phyloP scores from a whole-genome alignment of 2,113 vertebrate genomes.

The Hypanus sabinus region DNA sequence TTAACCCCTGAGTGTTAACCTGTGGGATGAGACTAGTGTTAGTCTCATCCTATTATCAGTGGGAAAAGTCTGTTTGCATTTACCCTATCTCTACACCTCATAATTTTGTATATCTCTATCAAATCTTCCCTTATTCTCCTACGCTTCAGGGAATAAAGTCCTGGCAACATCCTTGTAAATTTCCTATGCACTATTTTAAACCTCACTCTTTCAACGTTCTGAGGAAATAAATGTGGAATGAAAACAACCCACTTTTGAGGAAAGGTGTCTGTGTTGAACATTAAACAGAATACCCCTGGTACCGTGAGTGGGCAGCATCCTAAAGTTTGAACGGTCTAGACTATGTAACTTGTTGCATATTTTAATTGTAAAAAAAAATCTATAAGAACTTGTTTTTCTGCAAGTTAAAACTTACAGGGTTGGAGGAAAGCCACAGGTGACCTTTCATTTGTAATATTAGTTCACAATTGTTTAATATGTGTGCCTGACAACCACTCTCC shows the following conservation, averaged over 20 bases:
- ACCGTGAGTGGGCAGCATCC: background rate
- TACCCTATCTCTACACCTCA: too few species aligned
- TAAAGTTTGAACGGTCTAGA: background rate
- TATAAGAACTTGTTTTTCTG: background rate
- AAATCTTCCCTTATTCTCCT: too few species aligned
- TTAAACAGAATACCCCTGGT: background rate
- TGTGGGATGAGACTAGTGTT: too few species aligned
- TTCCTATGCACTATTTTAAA: too few species aligned
- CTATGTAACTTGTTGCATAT: background rate
- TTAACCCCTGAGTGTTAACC: too few species aligned
- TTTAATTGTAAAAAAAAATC: background rate
- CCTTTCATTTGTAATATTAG: background rate
- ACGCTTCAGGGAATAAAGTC: too few species aligned
- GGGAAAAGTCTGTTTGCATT: too few species aligned
- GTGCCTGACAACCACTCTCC: background rate
- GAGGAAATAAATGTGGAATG: background rate
- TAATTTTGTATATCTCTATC: too few species aligned
- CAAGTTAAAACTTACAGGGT: background rate
- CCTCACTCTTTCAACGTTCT: background rate
- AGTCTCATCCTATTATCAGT: too few species aligned
- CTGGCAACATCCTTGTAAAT: too few species aligned
- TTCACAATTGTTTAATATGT: too few species aligned
- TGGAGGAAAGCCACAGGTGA: background rate
- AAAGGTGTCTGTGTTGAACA: background rate
- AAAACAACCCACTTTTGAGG: too few species aligned